phyloP scores from a whole-genome alignment of 2,113 vertebrate species.

The Spilogale gracilis region DNA sequence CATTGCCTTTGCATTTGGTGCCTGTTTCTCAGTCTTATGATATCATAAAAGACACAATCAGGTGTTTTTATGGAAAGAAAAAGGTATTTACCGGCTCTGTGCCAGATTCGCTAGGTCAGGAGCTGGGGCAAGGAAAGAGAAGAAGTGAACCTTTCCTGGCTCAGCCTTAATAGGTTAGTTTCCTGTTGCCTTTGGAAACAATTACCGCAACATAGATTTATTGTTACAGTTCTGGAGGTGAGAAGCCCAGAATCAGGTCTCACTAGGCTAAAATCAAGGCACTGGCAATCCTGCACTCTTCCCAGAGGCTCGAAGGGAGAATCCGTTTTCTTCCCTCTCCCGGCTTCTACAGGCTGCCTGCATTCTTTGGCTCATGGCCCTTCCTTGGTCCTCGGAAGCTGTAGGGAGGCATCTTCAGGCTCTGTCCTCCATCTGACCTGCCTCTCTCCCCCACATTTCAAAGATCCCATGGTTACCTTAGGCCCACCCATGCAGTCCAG shows the following conservation, averaged over 20 bases:
- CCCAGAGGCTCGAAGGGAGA: neutral
- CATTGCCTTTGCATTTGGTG: neutral
- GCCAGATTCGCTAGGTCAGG: neutral
- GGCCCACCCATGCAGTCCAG: neutral
- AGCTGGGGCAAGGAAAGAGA: neutral
- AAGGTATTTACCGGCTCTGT: neutral
- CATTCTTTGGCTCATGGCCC: neutral
- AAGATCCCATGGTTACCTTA: neutral
- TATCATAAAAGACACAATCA: neutral
- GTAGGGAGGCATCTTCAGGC: neutral
- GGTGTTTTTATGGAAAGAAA: neutral
- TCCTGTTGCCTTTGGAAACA: neutral
- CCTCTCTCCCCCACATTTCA: neutral
- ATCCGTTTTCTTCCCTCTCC: neutral
- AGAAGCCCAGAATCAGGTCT: neutral
- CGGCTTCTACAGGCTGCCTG: neutral
- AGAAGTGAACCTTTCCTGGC: neutral
- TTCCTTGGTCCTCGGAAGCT: neutral
- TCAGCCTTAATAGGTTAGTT: neutral
- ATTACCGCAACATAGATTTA: neutral
- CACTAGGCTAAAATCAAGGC: neutral
- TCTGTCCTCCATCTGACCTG: neutral
- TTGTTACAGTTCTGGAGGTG: neutral
- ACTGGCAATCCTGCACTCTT: neutral
- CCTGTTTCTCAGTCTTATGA: neutral